A percentile compares a stretch with the other conserved stretches of the same genome.
Conservation (phyloP, 2,888 invertebrate genomes). For the Chalcis sispes region DNA sequence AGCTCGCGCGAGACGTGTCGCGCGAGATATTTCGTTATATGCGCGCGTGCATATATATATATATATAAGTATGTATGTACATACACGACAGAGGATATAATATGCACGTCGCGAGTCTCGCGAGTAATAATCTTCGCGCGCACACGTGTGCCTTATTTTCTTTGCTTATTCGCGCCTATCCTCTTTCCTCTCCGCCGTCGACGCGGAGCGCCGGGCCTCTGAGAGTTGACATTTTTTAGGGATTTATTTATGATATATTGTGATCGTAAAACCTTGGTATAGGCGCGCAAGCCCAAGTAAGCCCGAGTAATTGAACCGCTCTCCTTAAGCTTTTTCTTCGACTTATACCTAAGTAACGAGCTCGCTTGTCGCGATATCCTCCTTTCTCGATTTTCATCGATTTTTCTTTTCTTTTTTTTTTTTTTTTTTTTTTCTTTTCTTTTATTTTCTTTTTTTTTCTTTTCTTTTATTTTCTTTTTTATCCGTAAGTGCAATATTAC, state of each 20-base stretch:
- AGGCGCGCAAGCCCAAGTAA: too few relatives aligned
- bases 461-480: too few relatives aligned
- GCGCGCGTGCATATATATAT: neutral
- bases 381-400: too few relatives aligned
- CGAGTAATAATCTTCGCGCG: conserved; percentile 36
- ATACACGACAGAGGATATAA: neutral
- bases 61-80: neutral
- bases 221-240: conserved; percentile 46
- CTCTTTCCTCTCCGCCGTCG: neutral
- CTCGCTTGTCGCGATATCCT: too few relatives aligned
- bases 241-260: conserved; percentile 50
- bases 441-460: too few relatives aligned
- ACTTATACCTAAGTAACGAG: conserved; percentile 34
- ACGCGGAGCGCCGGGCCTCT: neutral
- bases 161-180: neutral
- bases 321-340: conserved; percentile 10
- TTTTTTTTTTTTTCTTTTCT: too few relatives aligned
- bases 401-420: too few relatives aligned
- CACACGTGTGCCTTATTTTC: neutral
- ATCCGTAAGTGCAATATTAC: too few relatives aligned
- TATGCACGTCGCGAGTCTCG: neutral
- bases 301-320: conserved; percentile 41
- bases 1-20: conserved; percentile 18
- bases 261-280: conserved; percentile 41
- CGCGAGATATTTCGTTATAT: conserved; percentile 38